Evolutionary conservation across 2,888 invertebrate species (phyloP), one percentile per base, ranked within the genome.

Genomic region (Ceramica pisi): DNA sequence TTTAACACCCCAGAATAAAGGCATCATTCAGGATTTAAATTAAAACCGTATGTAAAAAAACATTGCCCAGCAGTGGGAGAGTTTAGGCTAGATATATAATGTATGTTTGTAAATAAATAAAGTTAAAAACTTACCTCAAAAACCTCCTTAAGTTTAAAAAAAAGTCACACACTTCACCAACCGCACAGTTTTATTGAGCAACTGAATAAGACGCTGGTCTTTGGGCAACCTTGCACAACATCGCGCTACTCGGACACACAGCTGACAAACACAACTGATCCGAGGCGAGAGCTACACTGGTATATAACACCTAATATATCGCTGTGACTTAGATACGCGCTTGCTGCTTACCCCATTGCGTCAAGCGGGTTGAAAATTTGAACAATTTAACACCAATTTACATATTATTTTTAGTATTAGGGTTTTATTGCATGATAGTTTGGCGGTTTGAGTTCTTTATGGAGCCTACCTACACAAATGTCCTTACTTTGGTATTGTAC

Each of bases 261-360:
- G 35, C 16, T 19, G 4, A 68, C 55, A 19, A 60, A 26, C 70
- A 50, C 48, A 41, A 77, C 77, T 74, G 77, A 38, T 38, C 35
- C 26, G 60, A 19, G 16, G 38, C 50, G 35, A 50, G 26, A 56
- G 14, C 7, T 38, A 19, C 74, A 46, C 38, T 1, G 56, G 16
- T 74, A 70, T 74, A 68, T 74, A 74, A 56, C 16, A 56, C 21
- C 21, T 38, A 5, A 6, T 77, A 9, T 9, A 50, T 44, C 26
- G 10, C 19, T 35, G 10, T 19, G n/a, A 21, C 21, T 31, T 46
- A 21, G 38, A 26, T 14, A 21, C 9, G n/a, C 7, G 21, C 9
- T 16, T 5, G 1, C 14, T 53, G 51, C 53, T 41, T 10, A 46
- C 19, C 19, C 51, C 14, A 8, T 50, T 1, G 5, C 19, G 19